Evolutionary conservation across 2,888 invertebrate genomes (phyloP), one percentile per base, ranked within the genome.

Genomic region (Ectemnius lituratus): DNA sequence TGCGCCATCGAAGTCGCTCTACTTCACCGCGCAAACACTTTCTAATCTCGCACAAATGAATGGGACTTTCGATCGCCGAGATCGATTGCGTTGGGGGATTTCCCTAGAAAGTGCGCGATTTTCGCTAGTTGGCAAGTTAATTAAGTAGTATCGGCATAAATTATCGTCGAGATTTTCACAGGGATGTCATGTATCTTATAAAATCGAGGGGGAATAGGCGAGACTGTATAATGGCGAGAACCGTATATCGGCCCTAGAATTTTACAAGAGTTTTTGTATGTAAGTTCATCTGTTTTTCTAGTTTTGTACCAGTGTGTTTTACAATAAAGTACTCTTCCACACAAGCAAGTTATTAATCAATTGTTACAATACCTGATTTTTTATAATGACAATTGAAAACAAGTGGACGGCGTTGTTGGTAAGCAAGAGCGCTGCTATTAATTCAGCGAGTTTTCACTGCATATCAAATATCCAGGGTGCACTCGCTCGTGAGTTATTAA

Each of bases 241-340:
- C 4, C 6, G 61, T 62, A 46, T 61, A 70, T 46, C 45, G 45
- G 8, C 20, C 37, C 37, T 16, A 20, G n/a, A 27, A 37, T 49
- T 3, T 45, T n/a, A 46, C 13, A 47, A 18, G 58, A 8, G 49
- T 65, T 37, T 37, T 37, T 69, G 52, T 8, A 47, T 37, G 56
- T 67, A 67, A 67, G 23, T 65, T 69, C 70, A 58, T 18, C 37
- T 67, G 58, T 64, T 72, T 70, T 72, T 68, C 63, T 69, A 68
- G 61, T 56, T 73, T 76, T 74, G 67, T 73, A 77, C 28, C 27
- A 16, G 8, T 27, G 67, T 11, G 56, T 79, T 75, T 73, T 68
- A 16, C 14, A 79, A 79, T 79, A 79, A 79, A 79, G 73, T n/a
- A 70, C 62, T 62, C 78, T 6, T 45, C 23, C 37, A 37, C 37